Evolutionary conservation across 2,113 vertebrate genomes (phyloP).

Genomic region (Saguinus imperator): DNA sequence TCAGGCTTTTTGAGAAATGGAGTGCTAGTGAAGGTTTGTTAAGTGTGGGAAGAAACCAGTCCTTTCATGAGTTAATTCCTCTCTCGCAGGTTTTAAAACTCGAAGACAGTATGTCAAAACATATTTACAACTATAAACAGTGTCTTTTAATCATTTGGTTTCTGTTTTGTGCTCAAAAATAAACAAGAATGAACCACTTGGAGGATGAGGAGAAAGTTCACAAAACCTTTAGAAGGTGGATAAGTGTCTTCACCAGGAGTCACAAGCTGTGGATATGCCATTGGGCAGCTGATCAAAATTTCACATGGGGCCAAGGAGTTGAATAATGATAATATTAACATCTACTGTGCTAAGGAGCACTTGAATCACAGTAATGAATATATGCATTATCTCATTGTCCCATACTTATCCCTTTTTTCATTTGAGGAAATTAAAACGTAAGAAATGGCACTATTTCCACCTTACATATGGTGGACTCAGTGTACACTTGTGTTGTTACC

Average conservation of each 20-base stretch:
- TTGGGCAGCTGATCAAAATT: background rate
- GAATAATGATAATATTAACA: background rate
- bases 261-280: background rate
- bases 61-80: background rate
- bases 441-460: background rate
- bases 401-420: background rate
- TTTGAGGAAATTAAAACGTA: background rate
- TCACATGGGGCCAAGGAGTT: background rate
- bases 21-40: background rate
- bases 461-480: background rate
- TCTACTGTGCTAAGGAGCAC: background rate
- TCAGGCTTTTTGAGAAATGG: background rate
- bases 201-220: background rate
- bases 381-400: background rate
- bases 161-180: background rate
- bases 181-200: background rate
- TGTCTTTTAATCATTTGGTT: background rate
- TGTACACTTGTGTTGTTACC: background rate
- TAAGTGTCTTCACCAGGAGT: background rate
- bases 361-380: background rate
- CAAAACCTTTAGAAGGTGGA: background rate
- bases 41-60: background rate
- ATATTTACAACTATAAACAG: background rate
- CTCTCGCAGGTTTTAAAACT: background rate
- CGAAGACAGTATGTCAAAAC: conserved; percentile 1